Conservation (phyloP, 2,888 invertebrate species). For the Spatulosminthurus flaviceps region DNA sequence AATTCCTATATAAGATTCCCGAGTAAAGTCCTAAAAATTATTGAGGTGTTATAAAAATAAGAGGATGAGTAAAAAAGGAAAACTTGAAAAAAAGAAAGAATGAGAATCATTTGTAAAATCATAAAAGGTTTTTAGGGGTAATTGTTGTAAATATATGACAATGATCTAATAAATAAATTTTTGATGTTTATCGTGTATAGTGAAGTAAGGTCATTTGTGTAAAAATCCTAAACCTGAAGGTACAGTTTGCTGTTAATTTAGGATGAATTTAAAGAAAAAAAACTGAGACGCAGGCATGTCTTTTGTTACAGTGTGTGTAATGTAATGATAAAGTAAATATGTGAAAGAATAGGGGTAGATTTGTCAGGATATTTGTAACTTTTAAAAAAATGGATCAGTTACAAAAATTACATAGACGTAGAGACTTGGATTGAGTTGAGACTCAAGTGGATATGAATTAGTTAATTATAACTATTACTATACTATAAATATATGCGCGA, state of each 20-base stretch:
- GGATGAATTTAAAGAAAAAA: neutral
- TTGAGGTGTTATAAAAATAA: too few relatives aligned
- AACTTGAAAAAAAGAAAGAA: too few relatives aligned
- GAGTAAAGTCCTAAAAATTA: too few relatives aligned
- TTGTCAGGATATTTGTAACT: neutral
- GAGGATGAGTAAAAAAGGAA: too few relatives aligned
- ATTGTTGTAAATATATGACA: neutral
- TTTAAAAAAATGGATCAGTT: neutral
- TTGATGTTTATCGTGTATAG: slow-evolving; percentile 37
- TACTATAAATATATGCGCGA: neutral
- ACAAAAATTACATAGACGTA: neutral
- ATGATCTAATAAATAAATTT: neutral
- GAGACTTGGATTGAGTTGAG: neutral
- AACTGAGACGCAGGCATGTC: slow-evolving; percentile 40
- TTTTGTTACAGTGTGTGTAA: slow-evolving; percentile 35
- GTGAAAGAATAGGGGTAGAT: neutral
- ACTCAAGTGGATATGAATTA: neutral
- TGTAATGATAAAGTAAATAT: neutral
- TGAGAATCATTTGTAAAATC: neutral
- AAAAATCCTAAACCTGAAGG: neutral
- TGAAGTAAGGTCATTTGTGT: too few relatives aligned
- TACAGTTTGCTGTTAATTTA: neutral
- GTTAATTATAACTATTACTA: too few relatives aligned
- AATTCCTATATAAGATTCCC: too few relatives aligned
- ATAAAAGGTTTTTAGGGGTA: slow-evolving; percentile 4